phyloP scores from a whole-genome alignment of 2,113 vertebrate species.

The Balaeniceps rex region DNA sequence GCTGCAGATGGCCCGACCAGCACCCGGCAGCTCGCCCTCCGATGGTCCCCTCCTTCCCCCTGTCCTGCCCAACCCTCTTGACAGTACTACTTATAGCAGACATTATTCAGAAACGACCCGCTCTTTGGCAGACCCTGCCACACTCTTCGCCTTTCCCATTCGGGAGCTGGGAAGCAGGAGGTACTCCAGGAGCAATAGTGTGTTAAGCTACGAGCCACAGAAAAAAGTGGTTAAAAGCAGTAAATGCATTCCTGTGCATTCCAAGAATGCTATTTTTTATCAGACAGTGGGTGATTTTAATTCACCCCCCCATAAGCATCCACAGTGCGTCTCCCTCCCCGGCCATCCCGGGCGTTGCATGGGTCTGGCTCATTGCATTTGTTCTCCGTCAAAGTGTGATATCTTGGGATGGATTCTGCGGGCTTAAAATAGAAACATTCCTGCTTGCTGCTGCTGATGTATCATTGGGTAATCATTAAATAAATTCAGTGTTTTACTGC shows the following conservation, averaged over 20 bases:
- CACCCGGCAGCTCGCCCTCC: background rate
- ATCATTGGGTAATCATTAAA: slow-evolving; percentile 66
- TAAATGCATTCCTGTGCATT: background rate
- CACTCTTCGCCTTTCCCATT: background rate
- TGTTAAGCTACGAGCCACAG: background rate
- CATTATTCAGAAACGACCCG: background rate
- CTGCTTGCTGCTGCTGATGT: slow-evolving; percentile 23
- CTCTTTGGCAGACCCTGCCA: background rate
- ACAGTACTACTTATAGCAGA: background rate
- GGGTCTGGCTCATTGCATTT: slow-evolving; percentile 6
- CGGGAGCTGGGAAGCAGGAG: background rate
- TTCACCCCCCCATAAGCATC: background rate
- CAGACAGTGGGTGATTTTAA: background rate
- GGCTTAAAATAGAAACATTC: slow-evolving; percentile 53
- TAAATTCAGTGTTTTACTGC: slow-evolving; percentile 70
- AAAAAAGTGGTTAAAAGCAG: background rate
- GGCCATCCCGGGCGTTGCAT: accelerated
- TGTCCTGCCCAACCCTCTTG: background rate
- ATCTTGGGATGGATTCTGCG: slow-evolving; percentile 34
- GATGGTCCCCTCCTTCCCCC: background rate
- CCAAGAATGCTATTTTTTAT: background rate
- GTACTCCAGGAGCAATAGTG: background rate
- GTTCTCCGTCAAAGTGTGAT: background rate
- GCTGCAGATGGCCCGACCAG: slow-evolving; percentile 6
- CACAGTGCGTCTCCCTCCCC: background rate